phyloP scores from a whole-genome alignment of 2,113 vertebrate genomes.

The Trogon melanurus region DNA sequence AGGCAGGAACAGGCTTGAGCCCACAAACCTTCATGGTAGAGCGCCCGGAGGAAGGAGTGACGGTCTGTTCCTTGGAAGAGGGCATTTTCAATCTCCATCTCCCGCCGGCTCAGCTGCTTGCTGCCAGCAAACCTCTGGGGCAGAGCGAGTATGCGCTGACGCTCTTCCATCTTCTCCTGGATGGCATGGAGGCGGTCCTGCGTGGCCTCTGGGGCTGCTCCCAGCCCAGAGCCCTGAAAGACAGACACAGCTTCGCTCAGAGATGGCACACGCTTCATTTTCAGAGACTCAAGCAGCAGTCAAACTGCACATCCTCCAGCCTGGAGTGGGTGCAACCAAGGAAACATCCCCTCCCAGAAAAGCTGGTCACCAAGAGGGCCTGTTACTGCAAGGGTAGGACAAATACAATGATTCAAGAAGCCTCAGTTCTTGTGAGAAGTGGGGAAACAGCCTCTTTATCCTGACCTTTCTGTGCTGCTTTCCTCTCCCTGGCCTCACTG shows the following conservation, averaged over 20 bases:
- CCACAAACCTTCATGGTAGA: conserved; percentile 89
- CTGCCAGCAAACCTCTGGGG: conserved; percentile 92
- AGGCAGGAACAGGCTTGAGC: neutral
- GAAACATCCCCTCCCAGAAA: neutral
- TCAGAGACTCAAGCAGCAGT: neutral
- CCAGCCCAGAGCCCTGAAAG: conserved; percentile 79
- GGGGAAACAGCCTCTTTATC: neutral
- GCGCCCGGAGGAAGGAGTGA: conserved; percentile 85
- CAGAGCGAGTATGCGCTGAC: conserved; percentile 82
- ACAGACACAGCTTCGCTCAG: neutral
- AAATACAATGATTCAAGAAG: neutral
- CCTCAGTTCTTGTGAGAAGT: neutral
- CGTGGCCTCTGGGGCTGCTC: conserved; percentile 83
- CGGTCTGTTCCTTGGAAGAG: conserved; percentile 92
- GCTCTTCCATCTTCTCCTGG: conserved; percentile 86
- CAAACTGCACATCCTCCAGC: neutral
- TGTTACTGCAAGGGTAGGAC: neutral
- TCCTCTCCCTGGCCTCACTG: neutral
- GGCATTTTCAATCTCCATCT: conserved; percentile 95
- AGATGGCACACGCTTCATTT: fast-evolving
- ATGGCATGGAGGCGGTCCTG: conserved; percentile 86
- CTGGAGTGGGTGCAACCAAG: no score
- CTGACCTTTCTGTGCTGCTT: neutral
- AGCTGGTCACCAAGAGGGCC: neutral
- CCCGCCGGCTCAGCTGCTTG: conserved; percentile 86